phyloP scores from a whole-genome alignment of 2,888 invertebrate species.

The Saturnia japonica region DNA sequence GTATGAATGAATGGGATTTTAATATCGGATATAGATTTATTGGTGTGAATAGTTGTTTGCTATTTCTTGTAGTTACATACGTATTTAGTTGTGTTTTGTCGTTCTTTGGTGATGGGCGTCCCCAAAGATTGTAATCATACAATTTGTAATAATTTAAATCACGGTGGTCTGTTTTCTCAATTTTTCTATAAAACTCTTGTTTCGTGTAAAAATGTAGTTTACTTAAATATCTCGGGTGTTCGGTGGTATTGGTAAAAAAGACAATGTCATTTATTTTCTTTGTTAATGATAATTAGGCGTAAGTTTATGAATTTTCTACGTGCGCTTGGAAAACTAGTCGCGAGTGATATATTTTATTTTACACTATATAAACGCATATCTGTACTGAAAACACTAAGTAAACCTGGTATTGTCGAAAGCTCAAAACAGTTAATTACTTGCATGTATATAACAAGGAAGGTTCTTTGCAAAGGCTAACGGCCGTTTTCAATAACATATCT shows the following conservation, averaged over 20 bases:
- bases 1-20: slow-evolving; percentile 42
- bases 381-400: background rate
- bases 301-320: background rate
- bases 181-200: background rate
- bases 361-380: background rate
- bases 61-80: slow-evolving; percentile 32
- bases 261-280: background rate
- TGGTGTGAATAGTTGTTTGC: slow-evolving; percentile 51
- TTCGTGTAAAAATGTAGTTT: background rate
- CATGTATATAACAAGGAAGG: background rate
- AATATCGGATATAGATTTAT: slow-evolving; percentile 28
- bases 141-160: background rate
- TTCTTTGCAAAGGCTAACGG: background rate
- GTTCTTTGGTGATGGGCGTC: slow-evolving; percentile 15
- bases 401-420: background rate
- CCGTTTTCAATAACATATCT: too few relatives aligned
- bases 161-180: background rate
- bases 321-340: background rate
- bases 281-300: background rate
- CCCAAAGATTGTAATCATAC: background rate
- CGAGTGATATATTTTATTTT: background rate
- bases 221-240: background rate
- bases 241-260: background rate
- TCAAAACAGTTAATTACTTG: background rate
- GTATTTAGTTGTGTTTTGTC: slow-evolving; percentile 32